phyloP scores from a whole-genome alignment of 1,140 invertebrate species.

The Solen grandis region DNA sequence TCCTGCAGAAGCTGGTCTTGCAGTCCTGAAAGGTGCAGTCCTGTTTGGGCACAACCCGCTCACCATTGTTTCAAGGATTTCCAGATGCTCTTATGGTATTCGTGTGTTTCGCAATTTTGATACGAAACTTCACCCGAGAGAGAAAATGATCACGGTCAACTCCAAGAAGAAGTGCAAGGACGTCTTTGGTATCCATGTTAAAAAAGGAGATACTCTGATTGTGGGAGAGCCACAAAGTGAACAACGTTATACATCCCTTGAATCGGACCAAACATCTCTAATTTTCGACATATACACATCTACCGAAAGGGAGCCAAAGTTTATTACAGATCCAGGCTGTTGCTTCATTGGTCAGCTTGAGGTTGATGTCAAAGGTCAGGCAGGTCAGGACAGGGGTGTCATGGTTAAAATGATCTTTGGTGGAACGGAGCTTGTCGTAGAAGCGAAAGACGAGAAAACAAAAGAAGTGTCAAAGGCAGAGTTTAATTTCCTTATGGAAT shows the following conservation, averaged over 20 bases:
- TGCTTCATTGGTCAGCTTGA: slow-evolving; percentile 25
- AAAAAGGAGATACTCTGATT: slow-evolving; percentile 26
- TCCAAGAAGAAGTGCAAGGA: slow-evolving; percentile 17
- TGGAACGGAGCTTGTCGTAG: slow-evolving; percentile 20
- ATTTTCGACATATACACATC: slow-evolving; percentile 38
- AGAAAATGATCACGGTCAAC: slow-evolving; percentile 27
- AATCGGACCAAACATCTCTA: slow-evolving; percentile 23
- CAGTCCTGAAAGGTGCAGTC: too few relatives aligned
- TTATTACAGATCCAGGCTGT: slow-evolving; percentile 25
- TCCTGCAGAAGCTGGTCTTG: slow-evolving; percentile 34
- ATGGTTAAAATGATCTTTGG: slow-evolving; percentile 43
- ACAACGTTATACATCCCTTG: slow-evolving; percentile 15
- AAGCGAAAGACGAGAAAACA: slow-evolving; percentile 22
- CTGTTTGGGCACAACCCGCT: slow-evolving; percentile 49
- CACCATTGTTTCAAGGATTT: slow-evolving; percentile 28
- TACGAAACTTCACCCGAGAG: slow-evolving; percentile 17
- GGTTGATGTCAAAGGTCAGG: slow-evolving; percentile 18
- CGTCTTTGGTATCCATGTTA: slow-evolving; percentile 24
- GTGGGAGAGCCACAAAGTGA: slow-evolving; percentile 3
- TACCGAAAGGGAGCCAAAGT: slow-evolving; percentile 2
- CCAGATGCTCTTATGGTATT: slow-evolving; percentile 45
- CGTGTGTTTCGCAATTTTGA: slow-evolving; percentile 26
- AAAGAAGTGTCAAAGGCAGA: slow-evolving; percentile 21
- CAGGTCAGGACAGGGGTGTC: slow-evolving; percentile 11
- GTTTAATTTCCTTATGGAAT: slow-evolving; percentile 35